phyloP scores from a whole-genome alignment of 2,113 vertebrate species.

The Pteropus alecto region DNA sequence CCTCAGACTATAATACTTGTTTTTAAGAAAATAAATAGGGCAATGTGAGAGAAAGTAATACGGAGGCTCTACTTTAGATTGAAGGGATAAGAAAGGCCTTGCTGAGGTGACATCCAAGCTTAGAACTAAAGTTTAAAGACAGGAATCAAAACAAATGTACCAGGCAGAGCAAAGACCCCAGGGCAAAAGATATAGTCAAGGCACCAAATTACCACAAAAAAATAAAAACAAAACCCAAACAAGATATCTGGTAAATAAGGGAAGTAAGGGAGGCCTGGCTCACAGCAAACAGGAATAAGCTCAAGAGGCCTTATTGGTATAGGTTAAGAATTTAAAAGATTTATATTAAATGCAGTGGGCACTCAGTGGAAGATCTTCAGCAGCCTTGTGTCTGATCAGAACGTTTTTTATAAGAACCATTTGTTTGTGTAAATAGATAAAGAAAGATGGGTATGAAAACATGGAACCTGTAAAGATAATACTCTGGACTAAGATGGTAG shows the following conservation, averaged over 20 bases:
- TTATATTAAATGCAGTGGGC: not conserved
- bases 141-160: not conserved
- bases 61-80: not conserved
- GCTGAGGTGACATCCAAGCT: not conserved
- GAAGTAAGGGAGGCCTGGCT: not conserved
- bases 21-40: not conserved
- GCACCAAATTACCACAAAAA: not conserved
- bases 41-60: not conserved
- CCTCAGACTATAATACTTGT: not conserved
- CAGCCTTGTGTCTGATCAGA: not conserved
- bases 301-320: not conserved
- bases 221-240: not conserved
- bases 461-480: not conserved
- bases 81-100: not conserved
- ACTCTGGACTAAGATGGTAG: not conserved
- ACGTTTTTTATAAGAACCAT: not conserved
- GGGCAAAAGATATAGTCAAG: not conserved
- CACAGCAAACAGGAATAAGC: not conserved
- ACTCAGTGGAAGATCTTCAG: not conserved
- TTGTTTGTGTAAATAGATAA: not conserved
- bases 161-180: not conserved
- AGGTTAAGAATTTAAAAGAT: not conserved
- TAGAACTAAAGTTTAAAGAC: not conserved
- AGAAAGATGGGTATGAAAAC: not conserved
- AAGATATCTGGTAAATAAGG: not conserved